Percentiles rank a stretch among this genome's conserved stretches.
phyloP scores from a whole-genome alignment of 2,888 invertebrate species.

The Synanthedon andrenaeformis region DNA sequence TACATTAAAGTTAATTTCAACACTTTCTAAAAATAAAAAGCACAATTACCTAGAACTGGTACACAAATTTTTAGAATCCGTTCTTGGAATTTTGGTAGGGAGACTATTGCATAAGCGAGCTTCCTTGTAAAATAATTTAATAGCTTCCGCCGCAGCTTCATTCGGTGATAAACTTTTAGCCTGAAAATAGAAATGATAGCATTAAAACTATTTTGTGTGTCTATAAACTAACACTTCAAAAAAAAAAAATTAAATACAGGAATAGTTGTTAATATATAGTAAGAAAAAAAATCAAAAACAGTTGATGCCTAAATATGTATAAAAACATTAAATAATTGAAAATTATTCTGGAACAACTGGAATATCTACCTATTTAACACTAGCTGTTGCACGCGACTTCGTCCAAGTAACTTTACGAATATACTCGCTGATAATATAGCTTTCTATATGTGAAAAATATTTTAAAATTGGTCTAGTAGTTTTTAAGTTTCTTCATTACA shows the following conservation, averaged over 20 bases:
- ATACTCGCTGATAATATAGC: too few relatives aligned
- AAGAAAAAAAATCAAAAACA: neutral
- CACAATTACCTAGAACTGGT: slow-evolving; percentile 43
- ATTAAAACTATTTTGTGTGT: neutral
- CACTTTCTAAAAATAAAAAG: too few relatives aligned
- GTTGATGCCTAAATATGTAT: neutral
- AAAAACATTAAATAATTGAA: too few relatives aligned
- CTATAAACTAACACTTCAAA: neutral
- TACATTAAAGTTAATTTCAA: too few relatives aligned
- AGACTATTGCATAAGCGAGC: slow-evolving; percentile 85
- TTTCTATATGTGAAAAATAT: too few relatives aligned
- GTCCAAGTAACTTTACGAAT: too few relatives aligned
- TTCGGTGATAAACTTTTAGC: slow-evolving; percentile 82
- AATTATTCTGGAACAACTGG: too few relatives aligned
- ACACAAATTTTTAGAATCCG: slow-evolving; percentile 53
- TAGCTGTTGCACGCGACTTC: too few relatives aligned
- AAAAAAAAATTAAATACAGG: neutral
- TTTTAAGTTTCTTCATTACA: too few relatives aligned
- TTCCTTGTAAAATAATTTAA: slow-evolving; percentile 87
- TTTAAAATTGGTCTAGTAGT: too few relatives aligned
- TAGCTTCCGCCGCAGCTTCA: slow-evolving; percentile 90
- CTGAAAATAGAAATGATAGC: slow-evolving; percentile 34
- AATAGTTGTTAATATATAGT: neutral
- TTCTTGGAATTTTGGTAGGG: slow-evolving; percentile 78
- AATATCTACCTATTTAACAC: too few relatives aligned